Evolutionary conservation across 2,113 vertebrate genomes (phyloP).

Genomic region (Polyodon spathula): DNA sequence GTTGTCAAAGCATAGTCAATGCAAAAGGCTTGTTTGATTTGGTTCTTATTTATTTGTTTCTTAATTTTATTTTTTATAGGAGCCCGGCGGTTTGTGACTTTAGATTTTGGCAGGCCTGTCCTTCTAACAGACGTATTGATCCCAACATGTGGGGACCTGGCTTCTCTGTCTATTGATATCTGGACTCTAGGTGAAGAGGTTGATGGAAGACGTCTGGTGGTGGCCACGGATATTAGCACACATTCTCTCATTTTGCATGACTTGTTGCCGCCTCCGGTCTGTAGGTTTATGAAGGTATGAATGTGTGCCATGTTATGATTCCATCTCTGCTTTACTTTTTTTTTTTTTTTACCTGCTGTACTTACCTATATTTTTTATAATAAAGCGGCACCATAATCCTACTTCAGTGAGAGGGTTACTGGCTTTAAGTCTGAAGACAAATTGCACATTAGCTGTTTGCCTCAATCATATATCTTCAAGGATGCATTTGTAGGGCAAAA

Average conservation of each 20-base stretch:
- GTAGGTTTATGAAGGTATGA: conserved; percentile 97
- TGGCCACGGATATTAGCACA: conserved; percentile 95
- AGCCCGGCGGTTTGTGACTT: conserved; percentile 89
- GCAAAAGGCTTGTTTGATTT: not conserved
- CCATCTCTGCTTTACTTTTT: not conserved
- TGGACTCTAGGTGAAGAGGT: conserved; percentile 97
- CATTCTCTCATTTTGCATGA: conserved; percentile 95
- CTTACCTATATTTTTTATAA: not conserved
- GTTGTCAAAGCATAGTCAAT: no score
- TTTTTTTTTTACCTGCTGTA: not conserved
- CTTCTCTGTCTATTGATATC: conserved; percentile 95
- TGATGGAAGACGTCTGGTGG: conserved; percentile 87
- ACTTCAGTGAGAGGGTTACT: no score
- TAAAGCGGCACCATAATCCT: not conserved
- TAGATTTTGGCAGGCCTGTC: conserved; percentile 91
- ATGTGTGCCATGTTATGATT: not conserved
- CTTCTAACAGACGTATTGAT: conserved; percentile 89
- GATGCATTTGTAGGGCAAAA: no score
- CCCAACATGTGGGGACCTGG: conserved; percentile 89
- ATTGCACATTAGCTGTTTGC: no score
- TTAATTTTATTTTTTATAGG: conserved; percentile 50
- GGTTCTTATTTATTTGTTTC: not conserved
- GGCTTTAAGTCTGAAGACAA: no score
- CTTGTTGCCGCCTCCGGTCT: conserved; percentile 88
- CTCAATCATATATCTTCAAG: no score